Conservation (phyloP, 2,797 vertebrate genomes). For the Gymnothorax javanicus region DNA sequence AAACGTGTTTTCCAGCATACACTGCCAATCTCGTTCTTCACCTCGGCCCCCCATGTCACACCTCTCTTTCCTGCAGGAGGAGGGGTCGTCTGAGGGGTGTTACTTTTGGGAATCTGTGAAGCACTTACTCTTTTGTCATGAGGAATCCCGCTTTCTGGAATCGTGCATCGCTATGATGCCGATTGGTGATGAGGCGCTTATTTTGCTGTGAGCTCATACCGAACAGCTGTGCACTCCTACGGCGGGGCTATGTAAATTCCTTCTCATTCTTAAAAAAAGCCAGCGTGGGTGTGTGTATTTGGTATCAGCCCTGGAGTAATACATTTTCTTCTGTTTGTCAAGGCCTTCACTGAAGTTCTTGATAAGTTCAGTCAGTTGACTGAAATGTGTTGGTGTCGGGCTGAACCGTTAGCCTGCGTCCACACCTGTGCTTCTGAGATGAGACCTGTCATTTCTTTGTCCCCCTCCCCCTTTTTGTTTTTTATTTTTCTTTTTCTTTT, state of each 20-base stretch:
- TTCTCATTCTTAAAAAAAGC: too few relatives aligned
- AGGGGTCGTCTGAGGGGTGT: background rate
- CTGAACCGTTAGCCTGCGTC: too few relatives aligned
- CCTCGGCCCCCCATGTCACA: background rate
- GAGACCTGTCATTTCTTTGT: conserved; percentile 37
- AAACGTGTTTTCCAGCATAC: background rate
- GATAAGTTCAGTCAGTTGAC: too few relatives aligned
- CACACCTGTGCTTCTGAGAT: too few relatives aligned
- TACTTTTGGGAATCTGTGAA: background rate
- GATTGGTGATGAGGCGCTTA: background rate
- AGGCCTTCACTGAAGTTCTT: too few relatives aligned
- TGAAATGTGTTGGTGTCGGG: too few relatives aligned
- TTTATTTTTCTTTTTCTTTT: conserved; percentile 27
- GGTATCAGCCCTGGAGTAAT: too few relatives aligned
- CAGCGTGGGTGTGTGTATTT: too few relatives aligned
- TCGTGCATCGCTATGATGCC: background rate
- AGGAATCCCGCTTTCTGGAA: background rate
- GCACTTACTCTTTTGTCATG: background rate
- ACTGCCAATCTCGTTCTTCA: background rate
- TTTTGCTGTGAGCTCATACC: conserved; percentile 4
- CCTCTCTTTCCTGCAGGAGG: background rate
- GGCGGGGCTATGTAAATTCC: background rate
- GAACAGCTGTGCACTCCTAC: conserved; percentile 30
- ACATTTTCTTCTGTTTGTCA: too few relatives aligned
- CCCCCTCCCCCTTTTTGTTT: conserved; percentile 42